These are phyloP conservation scores for Leptestheria dahalacensis DNA, from an alignment of 1,140 invertebrate species.

Conservation along the genomic window DNA sequence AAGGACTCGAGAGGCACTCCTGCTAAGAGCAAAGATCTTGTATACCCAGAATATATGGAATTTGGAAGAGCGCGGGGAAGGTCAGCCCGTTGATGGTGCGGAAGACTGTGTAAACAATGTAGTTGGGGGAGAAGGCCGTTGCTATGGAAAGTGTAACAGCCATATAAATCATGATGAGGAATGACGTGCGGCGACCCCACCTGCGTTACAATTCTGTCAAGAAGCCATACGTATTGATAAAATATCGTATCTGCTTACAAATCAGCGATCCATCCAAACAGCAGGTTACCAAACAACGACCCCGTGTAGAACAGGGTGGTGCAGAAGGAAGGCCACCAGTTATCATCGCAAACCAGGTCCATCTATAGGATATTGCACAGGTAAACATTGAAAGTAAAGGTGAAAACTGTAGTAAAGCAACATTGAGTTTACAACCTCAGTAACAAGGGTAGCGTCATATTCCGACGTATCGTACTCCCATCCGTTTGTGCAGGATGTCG, in stretches of 20 bases:
- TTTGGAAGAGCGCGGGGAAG: slow-evolving; percentile 30
- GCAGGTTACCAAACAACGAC: slow-evolving; percentile 48
- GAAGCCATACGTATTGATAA: too few species aligned
- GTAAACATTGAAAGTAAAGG: background rate
- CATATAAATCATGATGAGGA: slow-evolving; percentile 22
- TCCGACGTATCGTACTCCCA: slow-evolving; percentile 29
- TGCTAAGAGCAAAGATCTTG: too few species aligned
- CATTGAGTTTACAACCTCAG: slow-evolving; percentile 23
- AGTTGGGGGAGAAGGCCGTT: slow-evolving; percentile 24
- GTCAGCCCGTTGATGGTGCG: slow-evolving; percentile 28
- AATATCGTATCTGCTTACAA: slow-evolving; percentile 19
- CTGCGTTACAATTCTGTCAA: too few species aligned
- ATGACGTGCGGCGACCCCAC: slow-evolving; percentile 21
- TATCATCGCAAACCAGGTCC: slow-evolving; percentile 47
- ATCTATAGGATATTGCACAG: slow-evolving; percentile 30
- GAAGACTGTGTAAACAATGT: slow-evolving; percentile 25
- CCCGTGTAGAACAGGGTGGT: slow-evolving; percentile 51
- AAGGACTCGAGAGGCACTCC: too few species aligned
- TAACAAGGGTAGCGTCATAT: slow-evolving; percentile 29
- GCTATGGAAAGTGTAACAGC: slow-evolving; percentile 21
- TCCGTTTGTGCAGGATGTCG: slow-evolving; percentile 24
- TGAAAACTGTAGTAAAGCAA: background rate
- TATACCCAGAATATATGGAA: slow-evolving; percentile 31
- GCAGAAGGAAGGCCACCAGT: slow-evolving; percentile 43
- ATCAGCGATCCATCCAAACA: slow-evolving; percentile 54